Conservation (phyloP, 1,140 invertebrate genomes). For the Hylyphantes graminicola region DNA sequence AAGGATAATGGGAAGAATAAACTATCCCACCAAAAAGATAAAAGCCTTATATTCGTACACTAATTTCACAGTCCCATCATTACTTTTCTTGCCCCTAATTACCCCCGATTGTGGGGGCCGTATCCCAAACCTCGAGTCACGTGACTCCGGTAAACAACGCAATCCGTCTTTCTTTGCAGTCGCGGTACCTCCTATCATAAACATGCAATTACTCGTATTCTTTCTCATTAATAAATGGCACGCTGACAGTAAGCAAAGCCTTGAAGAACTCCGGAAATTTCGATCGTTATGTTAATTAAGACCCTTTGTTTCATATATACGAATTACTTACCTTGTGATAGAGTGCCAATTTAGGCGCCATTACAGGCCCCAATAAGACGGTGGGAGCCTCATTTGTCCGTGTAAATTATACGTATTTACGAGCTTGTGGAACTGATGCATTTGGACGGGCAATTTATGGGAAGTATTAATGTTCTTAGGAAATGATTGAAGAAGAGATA, state of each 20-base stretch:
- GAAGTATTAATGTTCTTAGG: no score
- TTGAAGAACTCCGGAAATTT: not conserved
- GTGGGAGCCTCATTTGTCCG: no score
- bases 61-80: no score
- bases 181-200: not conserved
- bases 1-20: no score
- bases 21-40: not conserved
- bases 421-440: no score
- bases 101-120: not conserved
- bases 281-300: constrained; percentile 8
- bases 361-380: not conserved
- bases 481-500: no score
- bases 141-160: not conserved
- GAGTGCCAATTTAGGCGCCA: not conserved
- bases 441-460: no score
- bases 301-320: not conserved
- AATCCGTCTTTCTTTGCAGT: not conserved
- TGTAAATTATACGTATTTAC: no score
- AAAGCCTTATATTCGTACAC: no score
- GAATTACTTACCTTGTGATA: not conserved
- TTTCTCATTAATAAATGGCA: not conserved
- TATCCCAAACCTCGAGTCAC: not conserved
- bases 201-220: not conserved
- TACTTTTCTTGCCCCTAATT: not conserved
- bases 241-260: no score